Evolutionary conservation across 37 sponge, comb jelly and placozoan species (phyloP), one percentile per base, ranked within the genome.

Genomic region (Crambe crambe): DNA sequence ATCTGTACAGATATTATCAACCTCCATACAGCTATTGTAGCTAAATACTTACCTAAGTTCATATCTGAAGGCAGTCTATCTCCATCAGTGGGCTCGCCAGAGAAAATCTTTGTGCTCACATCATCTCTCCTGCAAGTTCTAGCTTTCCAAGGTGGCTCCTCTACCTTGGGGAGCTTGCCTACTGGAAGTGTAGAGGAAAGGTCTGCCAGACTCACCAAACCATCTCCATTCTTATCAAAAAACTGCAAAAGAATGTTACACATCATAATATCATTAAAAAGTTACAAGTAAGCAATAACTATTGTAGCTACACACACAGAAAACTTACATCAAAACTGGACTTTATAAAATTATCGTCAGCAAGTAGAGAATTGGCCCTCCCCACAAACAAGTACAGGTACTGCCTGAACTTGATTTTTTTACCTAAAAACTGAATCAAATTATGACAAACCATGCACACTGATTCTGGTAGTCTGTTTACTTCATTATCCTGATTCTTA

Each of bases 321-420:
- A 15, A 47, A 65, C 83, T 74, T 36, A 74, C 83, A 42, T 44
- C 34, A 29, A 82, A 82, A 21, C 64, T 63, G 21, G 51, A 74
- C 22, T 65, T 42, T 29, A 74, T 27, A 47, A 82, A 73, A 6
- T 42, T 25, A 0, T 41, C 73, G 35, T 82, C 43, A 42, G 42
- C 9, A 4, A 73, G 9, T 21, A 74, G 42, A 1, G 40, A 42
- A 18, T 25, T 47, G 37, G 72, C 22, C 56, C 39, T 23, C 1
- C 51, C 37, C 37, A 85, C 36, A 60, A 85, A 32, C 9, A 62
- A 3, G 26, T 75, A 68, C 20, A 77, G 69, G 39, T 85, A 85
- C 44, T 59, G 42, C 44, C 42, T 58, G 72, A 77, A 85, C 10
- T 23, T 70, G 43, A 85, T 30, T 21, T 18, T 71, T 17, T 58